A percentile compares a stretch with the other conserved stretches of the same genome.
phyloP scores from a whole-genome alignment of 2,797 vertebrate species.

The Microtus californicus region DNA sequence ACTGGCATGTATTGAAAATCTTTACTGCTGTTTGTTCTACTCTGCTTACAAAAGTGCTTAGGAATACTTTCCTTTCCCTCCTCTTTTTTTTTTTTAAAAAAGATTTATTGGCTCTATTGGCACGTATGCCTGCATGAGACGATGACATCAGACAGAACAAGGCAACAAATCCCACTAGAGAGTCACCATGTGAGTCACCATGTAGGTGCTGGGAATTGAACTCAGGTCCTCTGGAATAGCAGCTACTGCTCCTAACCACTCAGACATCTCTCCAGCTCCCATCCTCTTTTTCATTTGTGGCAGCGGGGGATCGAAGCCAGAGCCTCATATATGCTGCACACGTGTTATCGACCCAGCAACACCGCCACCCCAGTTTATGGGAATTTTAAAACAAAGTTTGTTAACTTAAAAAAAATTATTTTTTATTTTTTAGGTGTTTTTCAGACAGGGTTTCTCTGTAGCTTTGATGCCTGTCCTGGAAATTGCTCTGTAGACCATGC shows the following conservation, averaged over 20 bases:
- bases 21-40: background rate
- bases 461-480: too few species aligned
- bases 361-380: background rate
- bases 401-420: background rate
- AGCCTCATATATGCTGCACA: background rate
- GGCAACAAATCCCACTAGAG: background rate
- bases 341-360: background rate
- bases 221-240: background rate
- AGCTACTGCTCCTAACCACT: background rate
- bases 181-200: background rate
- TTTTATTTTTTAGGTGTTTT: too few species aligned
- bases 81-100: background rate
- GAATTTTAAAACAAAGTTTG: slow-evolving; percentile 29
- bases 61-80: background rate
- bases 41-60: background rate
- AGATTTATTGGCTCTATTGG: background rate
- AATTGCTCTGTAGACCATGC: too few species aligned
- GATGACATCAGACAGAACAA: background rate
- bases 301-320: background rate
- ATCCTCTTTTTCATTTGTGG: background rate
- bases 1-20: background rate
- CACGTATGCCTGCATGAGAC: background rate
- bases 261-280: background rate
- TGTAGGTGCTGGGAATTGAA: background rate
- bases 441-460: too few species aligned